Percentiles rank a stretch among this genome's conserved stretches.
These are phyloP conservation scores for Rhogogaster chlorosoma DNA, from an alignment of 2,888 invertebrate species.

Conservation along the genomic window DNA sequence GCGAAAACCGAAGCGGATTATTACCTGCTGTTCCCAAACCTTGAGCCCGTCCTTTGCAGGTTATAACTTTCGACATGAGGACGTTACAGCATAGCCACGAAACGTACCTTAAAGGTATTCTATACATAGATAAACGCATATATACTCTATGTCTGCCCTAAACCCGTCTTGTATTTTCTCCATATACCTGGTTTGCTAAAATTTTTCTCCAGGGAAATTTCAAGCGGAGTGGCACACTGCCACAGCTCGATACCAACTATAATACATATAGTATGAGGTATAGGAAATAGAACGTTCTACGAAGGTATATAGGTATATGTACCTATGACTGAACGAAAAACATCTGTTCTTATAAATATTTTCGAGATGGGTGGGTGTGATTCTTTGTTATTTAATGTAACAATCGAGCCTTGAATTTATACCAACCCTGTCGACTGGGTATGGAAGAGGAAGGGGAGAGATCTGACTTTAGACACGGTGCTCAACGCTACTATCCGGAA, in stretches of 20 bases:
- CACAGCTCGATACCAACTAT: not conserved
- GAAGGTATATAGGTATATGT: not conserved
- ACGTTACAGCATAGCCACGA: not conserved
- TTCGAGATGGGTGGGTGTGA: not conserved
- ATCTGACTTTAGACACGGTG: conserved; percentile 19
- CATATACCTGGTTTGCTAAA: not conserved
- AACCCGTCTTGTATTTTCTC: not conserved
- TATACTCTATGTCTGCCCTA: not conserved
- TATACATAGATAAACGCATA: not conserved
- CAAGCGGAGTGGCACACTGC: not conserved
- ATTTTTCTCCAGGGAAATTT: conserved; percentile 32
- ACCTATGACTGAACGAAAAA: not conserved
- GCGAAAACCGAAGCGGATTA: not conserved
- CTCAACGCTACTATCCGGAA: not conserved
- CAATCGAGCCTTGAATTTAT: not conserved
- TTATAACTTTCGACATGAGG: not conserved
- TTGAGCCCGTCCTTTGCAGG: not conserved
- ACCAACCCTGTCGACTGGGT: not conserved
- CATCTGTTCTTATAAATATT: not conserved
- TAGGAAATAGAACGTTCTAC: not conserved
- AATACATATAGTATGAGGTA: not conserved
- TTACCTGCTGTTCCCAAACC: not conserved
- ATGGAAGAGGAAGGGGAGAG: no score
- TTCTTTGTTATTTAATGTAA: not conserved
- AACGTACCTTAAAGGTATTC: not conserved